Evolutionary conservation across 2,888 invertebrate genomes (phyloP).

Genomic region (Clepsis dumicolana): DNA sequence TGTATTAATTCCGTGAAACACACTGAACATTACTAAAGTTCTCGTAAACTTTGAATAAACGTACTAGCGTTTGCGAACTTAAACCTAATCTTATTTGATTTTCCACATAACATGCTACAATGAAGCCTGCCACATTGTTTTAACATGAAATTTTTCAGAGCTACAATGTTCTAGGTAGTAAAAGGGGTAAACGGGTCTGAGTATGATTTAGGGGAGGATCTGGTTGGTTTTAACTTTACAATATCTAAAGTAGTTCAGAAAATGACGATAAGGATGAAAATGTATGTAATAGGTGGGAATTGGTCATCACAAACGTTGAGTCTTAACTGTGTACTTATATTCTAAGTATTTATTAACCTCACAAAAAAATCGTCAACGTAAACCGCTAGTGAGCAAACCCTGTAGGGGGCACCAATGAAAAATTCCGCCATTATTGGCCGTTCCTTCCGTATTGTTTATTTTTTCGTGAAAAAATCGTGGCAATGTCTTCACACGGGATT

Average conservation of each 20-base stretch:
- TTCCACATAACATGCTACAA: constrained; percentile 31
- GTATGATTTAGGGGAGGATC: constrained; percentile 27
- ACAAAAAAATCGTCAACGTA: neutral
- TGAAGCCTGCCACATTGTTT: constrained; percentile 23
- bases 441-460: constrained; percentile 33
- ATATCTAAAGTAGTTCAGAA: neutral
- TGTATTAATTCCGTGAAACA: constrained; percentile 1
- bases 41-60: constrained; percentile 13
- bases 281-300: no score
- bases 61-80: constrained; percentile 17
- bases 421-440: constrained; percentile 35
- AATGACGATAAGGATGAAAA: neutral
- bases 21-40: constrained; percentile 2
- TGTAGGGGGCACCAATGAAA: constrained; percentile 20
- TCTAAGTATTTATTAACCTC: neutral
- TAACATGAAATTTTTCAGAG: constrained; percentile 6
- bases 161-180: constrained; percentile 32
- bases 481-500: constrained; percentile 43
- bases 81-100: constrained; percentile 25
- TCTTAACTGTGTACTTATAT: no score
- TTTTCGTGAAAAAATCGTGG: constrained; percentile 44
- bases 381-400: neutral
- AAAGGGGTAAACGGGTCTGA: constrained; percentile 3
- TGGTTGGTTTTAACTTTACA: neutral
- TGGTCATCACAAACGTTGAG: no score